Evolutionary conservation across 2,888 invertebrate genomes (phyloP).

Genomic region (Nomada goodeniana): DNA sequence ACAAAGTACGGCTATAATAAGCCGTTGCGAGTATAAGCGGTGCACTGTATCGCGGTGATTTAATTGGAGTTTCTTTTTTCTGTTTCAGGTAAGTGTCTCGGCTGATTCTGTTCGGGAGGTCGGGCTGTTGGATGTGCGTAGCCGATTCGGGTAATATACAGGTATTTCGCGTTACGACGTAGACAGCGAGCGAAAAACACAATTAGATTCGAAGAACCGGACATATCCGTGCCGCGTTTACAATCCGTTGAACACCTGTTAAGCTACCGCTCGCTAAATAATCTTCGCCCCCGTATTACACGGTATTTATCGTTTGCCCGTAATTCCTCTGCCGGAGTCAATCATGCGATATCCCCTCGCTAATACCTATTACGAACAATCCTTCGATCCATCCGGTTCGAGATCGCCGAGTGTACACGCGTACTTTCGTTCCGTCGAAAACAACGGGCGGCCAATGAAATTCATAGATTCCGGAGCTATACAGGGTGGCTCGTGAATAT

Average conservation of each 20-base stretch:
- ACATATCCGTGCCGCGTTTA: no score
- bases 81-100: constrained; percentile 56
- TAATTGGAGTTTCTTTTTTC: not conserved
- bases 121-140: not conserved
- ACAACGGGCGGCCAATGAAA: constrained; percentile 27
- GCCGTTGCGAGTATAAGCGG: not conserved
- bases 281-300: no score
- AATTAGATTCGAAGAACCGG: no score
- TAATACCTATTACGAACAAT: not conserved
- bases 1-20: not conserved
- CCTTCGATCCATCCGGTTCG: not conserved
- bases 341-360: not conserved
- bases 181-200: not conserved
- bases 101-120: no score
- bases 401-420: not conserved
- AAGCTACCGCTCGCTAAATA: no score
- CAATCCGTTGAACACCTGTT: no score
- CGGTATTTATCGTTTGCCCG: not conserved
- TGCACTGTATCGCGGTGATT: not conserved
- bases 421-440: constrained; percentile 2
- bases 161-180: constrained; percentile 16
- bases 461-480: constrained; percentile 41
- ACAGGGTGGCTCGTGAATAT: constrained; percentile 44
- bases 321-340: not conserved
- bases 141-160: not conserved